A percentile compares a stretch with the other conserved stretches of the same genome.
phyloP scores from a whole-genome alignment of 2,113 vertebrate genomes.

The Scomber japonicus region DNA sequence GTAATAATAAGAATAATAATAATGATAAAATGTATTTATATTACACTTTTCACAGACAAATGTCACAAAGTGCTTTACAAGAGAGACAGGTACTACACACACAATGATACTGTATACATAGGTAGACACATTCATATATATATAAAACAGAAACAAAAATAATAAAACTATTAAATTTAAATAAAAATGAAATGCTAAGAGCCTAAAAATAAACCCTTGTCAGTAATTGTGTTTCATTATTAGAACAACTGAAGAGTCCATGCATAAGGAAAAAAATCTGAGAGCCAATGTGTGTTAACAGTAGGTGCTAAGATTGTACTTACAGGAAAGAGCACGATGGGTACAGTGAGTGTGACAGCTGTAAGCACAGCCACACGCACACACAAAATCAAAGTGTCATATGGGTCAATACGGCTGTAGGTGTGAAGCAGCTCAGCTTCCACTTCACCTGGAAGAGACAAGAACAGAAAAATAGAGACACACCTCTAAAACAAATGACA shows the following conservation, averaged over 20 bases:
- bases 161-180: too few relatives aligned
- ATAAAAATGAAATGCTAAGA: too few relatives aligned
- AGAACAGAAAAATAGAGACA: conserved; percentile 29
- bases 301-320: conserved; percentile 63
- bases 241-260: neutral
- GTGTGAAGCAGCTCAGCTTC: conserved; percentile 97
- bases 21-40: too few relatives aligned
- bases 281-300: neutral
- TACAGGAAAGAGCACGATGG: conserved; percentile 98
- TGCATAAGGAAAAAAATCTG: neutral
- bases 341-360: conserved; percentile 96
- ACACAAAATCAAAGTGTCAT: conserved; percentile 93
- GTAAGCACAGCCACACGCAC: conserved; percentile 97
- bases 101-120: too few relatives aligned
- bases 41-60: too few relatives aligned
- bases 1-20: too few relatives aligned
- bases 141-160: neutral
- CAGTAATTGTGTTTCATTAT: neutral
- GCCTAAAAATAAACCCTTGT: too few relatives aligned
- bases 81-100: too few relatives aligned
- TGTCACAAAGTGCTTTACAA: too few relatives aligned
- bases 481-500: neutral
- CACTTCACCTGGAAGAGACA: conserved; percentile 85
- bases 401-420: conserved; percentile 93
- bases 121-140: neutral